Percentiles rank a stretch among this genome's conserved stretches.
These are phyloP conservation scores for Mormyrops attenuatus DNA, from an alignment of 2,797 vertebrate species.

Conservation along the genomic window DNA sequence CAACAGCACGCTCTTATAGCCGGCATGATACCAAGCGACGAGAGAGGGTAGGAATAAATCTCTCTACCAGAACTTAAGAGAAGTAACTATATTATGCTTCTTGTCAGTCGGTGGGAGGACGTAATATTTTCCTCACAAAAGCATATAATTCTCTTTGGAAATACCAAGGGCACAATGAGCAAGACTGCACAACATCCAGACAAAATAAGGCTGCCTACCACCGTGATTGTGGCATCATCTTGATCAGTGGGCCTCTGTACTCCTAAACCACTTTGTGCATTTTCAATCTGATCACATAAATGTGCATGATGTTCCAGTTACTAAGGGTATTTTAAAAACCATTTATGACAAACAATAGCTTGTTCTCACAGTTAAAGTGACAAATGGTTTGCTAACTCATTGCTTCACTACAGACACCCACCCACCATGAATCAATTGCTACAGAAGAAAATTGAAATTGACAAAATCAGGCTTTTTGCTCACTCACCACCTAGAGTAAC, in stretches of 20 bases:
- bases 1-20: neutral
- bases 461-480: slow-evolving; percentile 18
- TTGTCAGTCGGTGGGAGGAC: slow-evolving; percentile 26
- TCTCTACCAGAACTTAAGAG: neutral
- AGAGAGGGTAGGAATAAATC: neutral
- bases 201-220: slow-evolving; percentile 57
- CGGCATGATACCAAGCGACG: neutral
- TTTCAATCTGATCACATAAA: slow-evolving; percentile 13
- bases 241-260: neutral
- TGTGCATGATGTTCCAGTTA: neutral
- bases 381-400: slow-evolving; percentile 27
- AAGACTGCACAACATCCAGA: slow-evolving; percentile 49
- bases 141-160: slow-evolving; percentile 34
- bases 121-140: slow-evolving; percentile 38
- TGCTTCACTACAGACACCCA: slow-evolving; percentile 18
- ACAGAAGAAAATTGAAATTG: slow-evolving; percentile 23
- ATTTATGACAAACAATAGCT: slow-evolving; percentile 18
- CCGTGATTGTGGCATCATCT: slow-evolving; percentile 49
- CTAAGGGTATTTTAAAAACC: slow-evolving; percentile 3
- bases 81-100: slow-evolving; percentile 7
- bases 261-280: slow-evolving; percentile 11
- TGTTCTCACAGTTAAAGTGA: slow-evolving; percentile 15
- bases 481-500: slow-evolving; percentile 16
- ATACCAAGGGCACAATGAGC: slow-evolving; percentile 39
- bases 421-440: slow-evolving; percentile 14